A percentile compares a stretch with the other conserved stretches of the same genome.
These are phyloP conservation scores for Drosophila lacicola DNA, from an alignment of 2,888 invertebrate genomes.

Conservation along the genomic window DNA sequence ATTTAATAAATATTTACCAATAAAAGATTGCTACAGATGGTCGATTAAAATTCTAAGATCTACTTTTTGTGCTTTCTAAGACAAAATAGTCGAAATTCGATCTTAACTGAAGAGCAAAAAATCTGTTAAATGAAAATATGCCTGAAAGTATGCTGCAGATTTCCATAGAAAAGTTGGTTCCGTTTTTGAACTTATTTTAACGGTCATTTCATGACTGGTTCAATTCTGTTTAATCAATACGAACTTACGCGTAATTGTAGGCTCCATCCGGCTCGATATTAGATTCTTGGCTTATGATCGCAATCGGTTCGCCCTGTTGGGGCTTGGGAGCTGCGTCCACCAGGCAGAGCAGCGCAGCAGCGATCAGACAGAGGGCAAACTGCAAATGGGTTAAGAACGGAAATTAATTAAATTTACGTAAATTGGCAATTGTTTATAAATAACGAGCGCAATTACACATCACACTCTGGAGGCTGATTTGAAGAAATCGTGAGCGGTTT, in stretches of 20 bases:
- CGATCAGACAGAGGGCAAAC: slow-evolving; percentile 80
- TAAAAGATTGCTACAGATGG: background rate
- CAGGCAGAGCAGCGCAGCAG: slow-evolving; percentile 81
- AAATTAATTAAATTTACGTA: slow-evolving; percentile 52
- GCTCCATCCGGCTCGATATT: slow-evolving; percentile 90
- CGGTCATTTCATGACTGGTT: slow-evolving; percentile 4
- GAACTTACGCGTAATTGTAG: slow-evolving; percentile 89
- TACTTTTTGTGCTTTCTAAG: background rate
- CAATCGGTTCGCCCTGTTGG: slow-evolving; percentile 87
- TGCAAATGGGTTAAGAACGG: slow-evolving; percentile 66
- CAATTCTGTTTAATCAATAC: background rate
- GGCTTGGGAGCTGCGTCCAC: slow-evolving; percentile 87
- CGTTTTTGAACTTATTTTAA: background rate
- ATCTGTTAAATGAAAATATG: background rate
- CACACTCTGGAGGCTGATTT: slow-evolving; percentile 7
- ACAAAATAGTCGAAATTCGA: no score
- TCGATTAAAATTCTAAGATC: background rate
- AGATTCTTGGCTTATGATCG: slow-evolving; percentile 90
- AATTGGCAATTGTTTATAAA: slow-evolving; percentile 55
- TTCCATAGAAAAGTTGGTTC: slow-evolving; percentile 5
- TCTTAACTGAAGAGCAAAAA: background rate
- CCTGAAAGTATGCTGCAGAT: slow-evolving; percentile 46
- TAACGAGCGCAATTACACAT: slow-evolving; percentile 45
- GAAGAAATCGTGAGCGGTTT: slow-evolving; percentile 41
- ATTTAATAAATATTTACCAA: no score